These are phyloP conservation scores for Podiceps cristatus DNA, from an alignment of 2,113 vertebrate genomes.

Conservation along the genomic window DNA sequence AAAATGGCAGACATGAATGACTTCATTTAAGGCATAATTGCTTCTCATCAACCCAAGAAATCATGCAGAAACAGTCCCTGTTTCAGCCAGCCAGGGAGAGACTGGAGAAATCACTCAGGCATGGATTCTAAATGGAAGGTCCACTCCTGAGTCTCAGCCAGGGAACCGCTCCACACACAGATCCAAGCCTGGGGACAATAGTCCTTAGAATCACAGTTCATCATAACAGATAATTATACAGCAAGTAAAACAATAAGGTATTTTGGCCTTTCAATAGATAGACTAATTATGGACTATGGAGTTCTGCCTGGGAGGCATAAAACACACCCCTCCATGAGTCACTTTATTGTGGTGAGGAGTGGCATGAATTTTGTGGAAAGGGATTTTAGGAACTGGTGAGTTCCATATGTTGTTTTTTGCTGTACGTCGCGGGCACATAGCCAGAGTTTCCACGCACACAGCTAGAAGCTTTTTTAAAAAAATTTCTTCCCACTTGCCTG, in stretches of 20 bases:
- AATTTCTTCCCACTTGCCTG: constrained; percentile 31
- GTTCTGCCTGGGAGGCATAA: constrained; percentile 80
- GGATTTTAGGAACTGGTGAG: constrained; percentile 76
- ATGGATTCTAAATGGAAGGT: constrained; percentile 83
- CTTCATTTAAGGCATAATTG: constrained; percentile 88
- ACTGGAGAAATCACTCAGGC: constrained; percentile 83
- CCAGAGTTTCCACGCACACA: constrained; percentile 53
- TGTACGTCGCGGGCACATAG: constrained; percentile 40
- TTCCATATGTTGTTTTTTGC: constrained; percentile 77
- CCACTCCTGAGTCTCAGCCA: constrained; percentile 80
- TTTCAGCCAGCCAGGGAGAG: constrained; percentile 77
- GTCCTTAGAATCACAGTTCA: constrained; percentile 83
- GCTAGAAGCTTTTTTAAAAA: constrained; percentile 57
- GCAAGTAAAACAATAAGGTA: constrained; percentile 82
- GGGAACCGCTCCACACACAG: constrained; percentile 75
- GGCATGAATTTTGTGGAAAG: constrained; percentile 78
- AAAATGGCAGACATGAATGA: constrained; percentile 89
- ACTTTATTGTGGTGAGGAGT: constrained; percentile 74
- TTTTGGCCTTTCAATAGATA: constrained; percentile 81
- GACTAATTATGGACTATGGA: constrained; percentile 81
- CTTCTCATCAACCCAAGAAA: constrained; percentile 88
- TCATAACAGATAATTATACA: constrained; percentile 86
- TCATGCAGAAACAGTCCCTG: constrained; percentile 86
- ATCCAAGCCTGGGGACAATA: constrained; percentile 80
- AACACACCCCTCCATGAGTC: constrained; percentile 70